Conservation (phyloP, 2,888 invertebrate species). For the Archips xylosteana region DNA sequence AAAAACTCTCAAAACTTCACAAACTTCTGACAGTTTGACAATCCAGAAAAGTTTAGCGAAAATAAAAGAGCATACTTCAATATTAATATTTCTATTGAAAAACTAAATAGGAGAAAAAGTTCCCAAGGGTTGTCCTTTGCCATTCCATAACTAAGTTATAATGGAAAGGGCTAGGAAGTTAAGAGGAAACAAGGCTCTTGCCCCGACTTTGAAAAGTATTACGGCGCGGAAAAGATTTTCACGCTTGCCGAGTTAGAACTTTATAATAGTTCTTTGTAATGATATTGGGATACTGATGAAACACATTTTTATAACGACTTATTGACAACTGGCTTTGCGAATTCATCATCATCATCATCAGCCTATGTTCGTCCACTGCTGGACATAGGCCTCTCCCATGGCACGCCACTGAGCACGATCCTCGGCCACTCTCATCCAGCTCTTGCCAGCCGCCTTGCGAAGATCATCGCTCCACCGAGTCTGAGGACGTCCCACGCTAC, state of each 20-base stretch:
- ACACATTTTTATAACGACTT: too few relatives aligned
- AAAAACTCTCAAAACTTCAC: neutral
- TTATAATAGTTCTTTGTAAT: conserved; percentile 4
- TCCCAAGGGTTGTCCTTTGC: conserved; percentile 27
- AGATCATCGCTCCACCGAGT: too few relatives aligned
- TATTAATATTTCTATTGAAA: conserved; percentile 33
- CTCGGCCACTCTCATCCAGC: too few relatives aligned
- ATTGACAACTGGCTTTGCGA: too few relatives aligned
- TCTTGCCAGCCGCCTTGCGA: too few relatives aligned
- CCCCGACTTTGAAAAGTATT: conserved; percentile 24
- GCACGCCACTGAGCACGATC: too few relatives aligned
- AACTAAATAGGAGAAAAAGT: conserved; percentile 27
- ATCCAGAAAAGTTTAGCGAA: neutral
- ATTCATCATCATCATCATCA: too few relatives aligned
- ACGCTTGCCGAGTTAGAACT: conserved; percentile 7
- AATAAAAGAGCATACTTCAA: conserved; percentile 22
- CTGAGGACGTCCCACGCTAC: too few relatives aligned
- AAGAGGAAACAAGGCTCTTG: conserved; percentile 29
- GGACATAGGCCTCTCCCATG: too few relatives aligned
- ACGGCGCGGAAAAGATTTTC: conserved; percentile 18
- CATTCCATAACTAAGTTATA: conserved; percentile 35
- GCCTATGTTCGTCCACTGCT: too few relatives aligned
- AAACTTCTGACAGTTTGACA: conserved; percentile 10
- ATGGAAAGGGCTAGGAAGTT: conserved; percentile 26
- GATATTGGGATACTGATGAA: too few relatives aligned